Evolutionary conservation across 1,140 invertebrate genomes (phyloP).

Genomic region (Apis mellifera): DNA sequence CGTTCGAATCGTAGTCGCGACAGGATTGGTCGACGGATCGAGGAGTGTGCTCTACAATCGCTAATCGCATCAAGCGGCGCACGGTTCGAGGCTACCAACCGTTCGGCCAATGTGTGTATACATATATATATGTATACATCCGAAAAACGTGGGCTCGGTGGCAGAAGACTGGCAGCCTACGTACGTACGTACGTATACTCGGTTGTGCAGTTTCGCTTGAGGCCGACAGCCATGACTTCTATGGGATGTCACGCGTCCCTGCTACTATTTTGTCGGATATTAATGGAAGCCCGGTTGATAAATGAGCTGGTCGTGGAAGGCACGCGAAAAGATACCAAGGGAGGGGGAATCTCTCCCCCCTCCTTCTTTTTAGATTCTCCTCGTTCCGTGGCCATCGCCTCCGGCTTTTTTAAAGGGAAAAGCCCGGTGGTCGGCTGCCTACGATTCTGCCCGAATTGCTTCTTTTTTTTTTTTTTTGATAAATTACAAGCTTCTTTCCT

Average conservation of each 20-base stretch:
- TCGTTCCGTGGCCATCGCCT: constrained; percentile 50
- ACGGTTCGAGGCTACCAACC: constrained; percentile 17
- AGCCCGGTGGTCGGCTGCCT: constrained; percentile 50
- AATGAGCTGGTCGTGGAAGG: constrained; percentile 67
- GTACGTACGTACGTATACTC: not conserved
- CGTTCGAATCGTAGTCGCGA: no score
- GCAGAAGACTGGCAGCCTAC: not conserved
- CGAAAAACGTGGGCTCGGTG: constrained; percentile 8
- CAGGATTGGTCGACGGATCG: no score
- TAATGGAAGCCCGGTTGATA: constrained; percentile 71
- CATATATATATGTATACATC: no score
- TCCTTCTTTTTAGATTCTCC: constrained; percentile 14
- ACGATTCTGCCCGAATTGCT: not conserved
- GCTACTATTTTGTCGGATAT: constrained; percentile 71
- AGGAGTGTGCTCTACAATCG: no score
- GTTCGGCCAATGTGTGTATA: constrained; percentile 27
- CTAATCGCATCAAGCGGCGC: constrained; percentile 35
- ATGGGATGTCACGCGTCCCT: constrained; percentile 65
- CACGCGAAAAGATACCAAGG: constrained; percentile 56
- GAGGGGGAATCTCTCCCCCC: constrained; percentile 15
- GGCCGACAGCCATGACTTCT: constrained; percentile 58
- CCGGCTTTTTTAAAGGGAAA: constrained; percentile 56
- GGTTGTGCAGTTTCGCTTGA: constrained; percentile 1
- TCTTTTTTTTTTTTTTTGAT: not conserved
- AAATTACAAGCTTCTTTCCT: no score